Conservation (phyloP, 2,888 invertebrate genomes). For the Drosophila atripex region DNA sequence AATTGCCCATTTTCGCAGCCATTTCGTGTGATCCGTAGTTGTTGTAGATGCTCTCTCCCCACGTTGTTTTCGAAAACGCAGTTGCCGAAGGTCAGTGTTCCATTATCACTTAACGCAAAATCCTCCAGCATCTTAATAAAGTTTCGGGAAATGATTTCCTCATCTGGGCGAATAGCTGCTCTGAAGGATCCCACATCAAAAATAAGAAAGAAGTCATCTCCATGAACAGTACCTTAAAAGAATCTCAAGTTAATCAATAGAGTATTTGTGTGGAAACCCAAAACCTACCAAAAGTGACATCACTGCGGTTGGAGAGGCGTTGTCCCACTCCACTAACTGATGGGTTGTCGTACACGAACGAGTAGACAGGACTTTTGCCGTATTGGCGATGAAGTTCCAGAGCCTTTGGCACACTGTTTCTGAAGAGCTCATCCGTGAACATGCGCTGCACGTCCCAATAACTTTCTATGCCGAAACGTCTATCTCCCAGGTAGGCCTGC, state of each 20-base stretch:
- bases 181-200: slow-evolving; percentile 40
- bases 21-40: slow-evolving; percentile 56
- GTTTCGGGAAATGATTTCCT: slow-evolving; percentile 56
- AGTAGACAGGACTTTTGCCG: slow-evolving; percentile 86
- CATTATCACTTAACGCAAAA: slow-evolving; percentile 47
- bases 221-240: slow-evolving; percentile 70
- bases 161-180: slow-evolving; percentile 35
- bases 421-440: slow-evolving; percentile 88
- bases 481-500: slow-evolving; percentile 55
- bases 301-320: slow-evolving; percentile 84
- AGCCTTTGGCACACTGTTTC: slow-evolving; percentile 86
- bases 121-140: slow-evolving; percentile 72
- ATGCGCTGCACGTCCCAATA: slow-evolving; percentile 84
- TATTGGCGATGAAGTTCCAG: slow-evolving; percentile 86
- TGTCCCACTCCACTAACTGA: slow-evolving; percentile 86
- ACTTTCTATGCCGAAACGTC: slow-evolving; percentile 83
- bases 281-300: slow-evolving; percentile 85
- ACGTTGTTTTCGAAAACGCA: slow-evolving; percentile 66
- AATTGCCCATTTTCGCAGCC: slow-evolving; percentile 52
- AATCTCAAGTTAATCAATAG: not conserved
- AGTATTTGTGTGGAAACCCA: not conserved
- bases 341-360: slow-evolving; percentile 87
- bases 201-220: slow-evolving; percentile 73
- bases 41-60: slow-evolving; percentile 36
- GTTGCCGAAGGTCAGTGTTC: slow-evolving; percentile 53